A percentile compares a stretch with the other conserved stretches of the same genome.
phyloP scores from a whole-genome alignment of 2,113 vertebrate species.

The Halichoeres trimaculatus region DNA sequence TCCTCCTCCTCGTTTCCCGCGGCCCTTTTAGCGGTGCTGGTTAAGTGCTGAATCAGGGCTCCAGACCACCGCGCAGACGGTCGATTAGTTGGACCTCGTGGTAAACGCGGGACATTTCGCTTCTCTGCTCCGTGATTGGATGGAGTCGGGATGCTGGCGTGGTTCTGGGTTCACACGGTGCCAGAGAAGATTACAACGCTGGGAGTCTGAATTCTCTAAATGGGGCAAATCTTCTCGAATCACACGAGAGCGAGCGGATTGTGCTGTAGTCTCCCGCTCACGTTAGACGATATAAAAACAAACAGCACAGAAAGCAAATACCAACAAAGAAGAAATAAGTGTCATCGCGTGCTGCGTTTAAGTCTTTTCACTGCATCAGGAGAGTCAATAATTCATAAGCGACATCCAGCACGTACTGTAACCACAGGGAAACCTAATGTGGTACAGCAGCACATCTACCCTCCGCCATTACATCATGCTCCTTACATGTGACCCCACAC shows the following conservation, averaged over 20 bases:
- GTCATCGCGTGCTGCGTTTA: conserved; percentile 38
- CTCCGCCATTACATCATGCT: conserved; percentile 23
- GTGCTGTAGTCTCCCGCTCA: conserved; percentile 29
- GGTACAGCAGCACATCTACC: conserved; percentile 30
- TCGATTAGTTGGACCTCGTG: conserved; percentile 60
- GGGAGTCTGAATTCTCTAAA: conserved; percentile 60
- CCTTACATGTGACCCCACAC: conserved; percentile 46
- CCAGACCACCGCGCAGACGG: conserved; percentile 30
- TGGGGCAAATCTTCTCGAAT: conserved; percentile 57
- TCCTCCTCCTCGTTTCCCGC: conserved; percentile 23
- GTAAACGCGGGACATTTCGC: conserved; percentile 57
- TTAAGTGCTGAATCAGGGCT: conserved; percentile 72
- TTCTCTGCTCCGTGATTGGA: conserved; percentile 47
- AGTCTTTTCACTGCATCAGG: conserved; percentile 32
- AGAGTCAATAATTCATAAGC: conserved; percentile 42
- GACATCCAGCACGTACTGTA: conserved; percentile 26
- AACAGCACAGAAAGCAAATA: conserved; percentile 4
- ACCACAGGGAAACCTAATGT: conserved; percentile 25
- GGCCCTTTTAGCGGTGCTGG: conserved; percentile 46
- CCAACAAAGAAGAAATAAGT: neutral
- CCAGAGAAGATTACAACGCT: conserved; percentile 62
- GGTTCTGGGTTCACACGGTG: conserved; percentile 43
- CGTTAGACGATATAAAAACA: conserved; percentile 36
- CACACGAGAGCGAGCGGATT: conserved; percentile 33
- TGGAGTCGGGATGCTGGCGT: conserved; percentile 50